Evolutionary conservation across 2,113 vertebrate species (phyloP).

Genomic region (Psettodes erumei): DNA sequence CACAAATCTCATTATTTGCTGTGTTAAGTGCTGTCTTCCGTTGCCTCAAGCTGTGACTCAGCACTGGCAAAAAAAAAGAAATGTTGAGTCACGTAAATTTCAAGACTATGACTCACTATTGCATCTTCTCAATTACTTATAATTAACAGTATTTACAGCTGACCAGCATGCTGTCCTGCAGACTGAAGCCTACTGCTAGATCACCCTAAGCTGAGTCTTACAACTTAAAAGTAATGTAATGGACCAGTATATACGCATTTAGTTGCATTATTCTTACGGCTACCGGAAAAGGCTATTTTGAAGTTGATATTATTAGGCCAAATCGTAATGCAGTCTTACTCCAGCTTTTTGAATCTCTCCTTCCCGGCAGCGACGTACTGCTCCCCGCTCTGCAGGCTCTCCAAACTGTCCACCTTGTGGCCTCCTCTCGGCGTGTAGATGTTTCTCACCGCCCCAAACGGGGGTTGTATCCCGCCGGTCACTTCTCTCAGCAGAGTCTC

Average conservation of each 20-base stretch:
- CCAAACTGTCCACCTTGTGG: slow-evolving; percentile 88
- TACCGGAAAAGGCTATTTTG: background rate
- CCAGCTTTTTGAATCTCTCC: slow-evolving; percentile 94
- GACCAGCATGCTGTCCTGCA: background rate
- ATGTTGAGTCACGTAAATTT: slow-evolving; percentile 32
- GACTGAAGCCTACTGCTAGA: background rate
- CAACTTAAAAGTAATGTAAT: background rate
- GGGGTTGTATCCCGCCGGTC: slow-evolving; percentile 90
- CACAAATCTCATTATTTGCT: slow-evolving; percentile 60
- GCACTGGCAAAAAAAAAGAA: slow-evolving; percentile 14
- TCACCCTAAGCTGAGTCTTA: background rate
- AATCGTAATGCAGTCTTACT: slow-evolving; percentile 83
- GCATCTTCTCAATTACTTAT: background rate
- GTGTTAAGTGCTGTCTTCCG: too few relatives aligned
- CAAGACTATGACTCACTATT: slow-evolving; percentile 1
- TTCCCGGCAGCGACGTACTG: slow-evolving; percentile 94
- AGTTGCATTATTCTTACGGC: background rate
- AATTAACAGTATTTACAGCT: background rate
- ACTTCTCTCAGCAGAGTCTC: slow-evolving; percentile 93
- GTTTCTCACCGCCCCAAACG: slow-evolving; percentile 93
- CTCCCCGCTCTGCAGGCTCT: slow-evolving; percentile 91
- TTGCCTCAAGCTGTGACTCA: slow-evolving; percentile 41
- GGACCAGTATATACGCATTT: background rate
- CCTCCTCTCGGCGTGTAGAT: slow-evolving; percentile 93
- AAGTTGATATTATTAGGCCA: background rate